phyloP scores from a whole-genome alignment of 1,140 invertebrate species.

The Drosophila virilis region DNA sequence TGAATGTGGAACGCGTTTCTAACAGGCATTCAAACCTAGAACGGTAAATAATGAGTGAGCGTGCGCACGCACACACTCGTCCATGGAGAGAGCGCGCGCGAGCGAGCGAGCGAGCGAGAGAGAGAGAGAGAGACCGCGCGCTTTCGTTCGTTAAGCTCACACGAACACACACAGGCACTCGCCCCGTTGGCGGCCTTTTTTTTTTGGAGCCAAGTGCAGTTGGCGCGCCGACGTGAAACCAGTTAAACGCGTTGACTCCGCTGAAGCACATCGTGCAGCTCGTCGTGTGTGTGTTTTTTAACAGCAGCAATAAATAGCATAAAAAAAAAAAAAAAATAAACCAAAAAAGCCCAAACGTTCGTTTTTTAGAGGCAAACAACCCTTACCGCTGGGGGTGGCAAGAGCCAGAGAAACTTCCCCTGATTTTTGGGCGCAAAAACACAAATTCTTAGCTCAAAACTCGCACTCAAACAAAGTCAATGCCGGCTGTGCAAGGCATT shows the following conservation, averaged over 20 bases:
- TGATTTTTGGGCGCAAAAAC: conserved; percentile 61
- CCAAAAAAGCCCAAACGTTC: conserved; percentile 39
- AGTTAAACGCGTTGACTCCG: conserved; percentile 70
- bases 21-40: conserved; percentile 48
- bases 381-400: conserved; percentile 55
- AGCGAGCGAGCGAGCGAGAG: conserved; percentile 27
- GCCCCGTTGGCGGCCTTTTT: conserved; percentile 35
- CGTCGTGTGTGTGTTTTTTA: conserved; percentile 62
- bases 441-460: conserved; percentile 69
- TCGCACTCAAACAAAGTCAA: conserved; percentile 56
- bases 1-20: conserved; percentile 52
- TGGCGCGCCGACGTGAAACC: conserved; percentile 72
- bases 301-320: conserved; percentile 2
- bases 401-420: conserved; percentile 34
- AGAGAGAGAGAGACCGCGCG: conserved; percentile 37
- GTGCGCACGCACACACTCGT: conserved; percentile 29
- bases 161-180: background rate
- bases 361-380: conserved; percentile 59
- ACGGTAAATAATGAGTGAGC: conserved; percentile 50
- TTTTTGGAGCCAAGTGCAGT: conserved; percentile 45
- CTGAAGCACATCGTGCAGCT: conserved; percentile 59
- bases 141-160: conserved; percentile 28
- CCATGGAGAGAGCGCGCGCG: conserved; percentile 39
- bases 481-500: conserved; percentile 62
- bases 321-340: background rate